Evolutionary conservation across 2,113 vertebrate species (phyloP), one percentile per base, ranked within the genome.

Genomic region (Pogona vitticeps): DNA sequence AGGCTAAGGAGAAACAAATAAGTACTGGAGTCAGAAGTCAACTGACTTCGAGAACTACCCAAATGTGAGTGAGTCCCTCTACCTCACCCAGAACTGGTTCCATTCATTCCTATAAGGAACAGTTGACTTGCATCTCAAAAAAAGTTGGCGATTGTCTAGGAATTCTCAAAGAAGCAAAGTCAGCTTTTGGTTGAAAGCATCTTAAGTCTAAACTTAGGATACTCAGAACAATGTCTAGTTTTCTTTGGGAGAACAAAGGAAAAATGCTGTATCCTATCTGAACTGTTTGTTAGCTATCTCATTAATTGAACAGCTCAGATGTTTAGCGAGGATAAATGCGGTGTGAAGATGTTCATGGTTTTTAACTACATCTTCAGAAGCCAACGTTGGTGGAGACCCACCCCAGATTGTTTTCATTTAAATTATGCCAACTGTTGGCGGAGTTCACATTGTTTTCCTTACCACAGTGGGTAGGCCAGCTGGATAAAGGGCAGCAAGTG

Each of bases 401-500:
- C 94, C 95, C 94, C 93, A 96, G 96, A 95, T 94, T 94, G 93
- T 96, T 96, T 95, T 97, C 96, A 96, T 97, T 97, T 95, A 95
- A 95, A 94, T 95, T 95, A 93, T 93, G 93, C 92, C 95, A 94
- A 96, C 80, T 93, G 94, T 95, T 94, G 91, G 91, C 90, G 46
- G 95, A 96, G 96, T 97, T 97, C 96, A 97, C 91, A 91, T 20
- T 85, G 93, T 96, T 96, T 96, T 96, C 95, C 97, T 92, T 94
- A 96, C 94, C 70, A 82, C 96, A 9, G 28, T 52, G 75, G 42
- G 36, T 21, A 61, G 3, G 23, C 46, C 46, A 56, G 20, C n/a
- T 76, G 26, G 26, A 13, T 52, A 14, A 76, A 52, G 23, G 38
- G 8, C 23, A 38, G 36, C 15, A 73, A 33, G 17, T 18, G 38